Evolutionary conservation across 2,888 invertebrate species (phyloP).

Genomic region (Rhodophaea formosa): DNA sequence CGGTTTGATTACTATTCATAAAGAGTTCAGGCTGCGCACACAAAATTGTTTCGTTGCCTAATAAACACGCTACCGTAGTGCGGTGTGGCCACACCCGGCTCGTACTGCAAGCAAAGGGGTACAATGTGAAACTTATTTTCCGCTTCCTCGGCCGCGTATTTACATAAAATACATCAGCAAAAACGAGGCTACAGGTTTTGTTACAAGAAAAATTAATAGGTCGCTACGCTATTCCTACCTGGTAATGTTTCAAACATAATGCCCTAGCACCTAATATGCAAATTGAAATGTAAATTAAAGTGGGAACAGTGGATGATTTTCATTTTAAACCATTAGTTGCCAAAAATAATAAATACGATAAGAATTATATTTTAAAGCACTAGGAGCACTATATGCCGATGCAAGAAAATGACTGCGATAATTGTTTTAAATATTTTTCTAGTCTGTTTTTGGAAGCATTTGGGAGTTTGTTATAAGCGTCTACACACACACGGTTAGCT

Average conservation of each 20-base stretch:
- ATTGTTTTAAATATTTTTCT: too few relatives aligned
- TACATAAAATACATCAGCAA: slow-evolving; percentile 52
- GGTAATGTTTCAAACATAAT: slow-evolving; percentile 8
- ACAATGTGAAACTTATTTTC: slow-evolving; percentile 58
- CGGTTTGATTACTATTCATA: slow-evolving; percentile 69
- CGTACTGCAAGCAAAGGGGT: slow-evolving; percentile 45
- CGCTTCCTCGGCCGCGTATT: slow-evolving; percentile 54
- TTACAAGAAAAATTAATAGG: slow-evolving; percentile 14
- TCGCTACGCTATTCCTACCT: background rate
- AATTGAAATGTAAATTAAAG: background rate
- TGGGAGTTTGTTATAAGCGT: too few relatives aligned
- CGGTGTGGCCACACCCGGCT: slow-evolving; percentile 27
- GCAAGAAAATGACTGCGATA: too few relatives aligned
- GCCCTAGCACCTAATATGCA: background rate
- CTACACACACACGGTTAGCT: too few relatives aligned
- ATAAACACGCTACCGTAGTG: slow-evolving; percentile 26
- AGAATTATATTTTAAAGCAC: too few relatives aligned
- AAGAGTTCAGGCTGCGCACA: slow-evolving; percentile 54
- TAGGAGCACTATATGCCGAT: too few relatives aligned
- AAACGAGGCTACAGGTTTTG: slow-evolving; percentile 35
- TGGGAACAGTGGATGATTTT: background rate
- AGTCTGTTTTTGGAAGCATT: too few relatives aligned
- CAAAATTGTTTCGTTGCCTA: slow-evolving; percentile 49
- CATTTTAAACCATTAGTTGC: background rate
- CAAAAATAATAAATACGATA: too few relatives aligned